Base-by-base conservation (phyloP, 2,888 invertebrate species). In the Diplazon laetatorius region DNA sequence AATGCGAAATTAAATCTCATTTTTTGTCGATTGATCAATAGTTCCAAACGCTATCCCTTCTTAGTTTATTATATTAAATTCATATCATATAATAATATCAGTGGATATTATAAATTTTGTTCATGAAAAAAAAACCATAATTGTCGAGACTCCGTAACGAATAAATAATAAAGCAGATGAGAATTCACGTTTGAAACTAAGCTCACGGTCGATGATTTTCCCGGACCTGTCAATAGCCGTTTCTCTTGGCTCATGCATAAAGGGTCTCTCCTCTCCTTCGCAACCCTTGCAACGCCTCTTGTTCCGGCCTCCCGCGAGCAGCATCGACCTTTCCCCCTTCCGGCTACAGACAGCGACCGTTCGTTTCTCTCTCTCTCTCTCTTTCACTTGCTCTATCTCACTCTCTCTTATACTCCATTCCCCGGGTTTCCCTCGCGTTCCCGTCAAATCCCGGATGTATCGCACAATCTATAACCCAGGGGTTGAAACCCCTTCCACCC, bases 201-300 rank as follows among this genome's bases (percentile, higher is more conserved):
- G 16, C 37, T 35, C 4, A 9, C 12, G 18, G 9, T 37, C 37
- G 9, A 4, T 81, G 73, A 72, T 82, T 82, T 81, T 70, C 73
- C 78, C 71, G 82, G 79, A 82, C 69, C 83, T 85, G 86, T 89
- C 89, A 88, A 89, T 89, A 85, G 87, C 84, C 89, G 88, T 89
- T 6, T 30, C 30, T 88, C 89, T 89, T 89, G 88, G 89, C 87
- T 89, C 87, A 87, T 86, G 87, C 87, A 88, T 88, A 89, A 89
- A 89, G 87, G n/a, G n/a, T n/a, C n/a, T n/a, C n/a, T n/a, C n/a
- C n/a, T 6, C 88, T 88, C 86, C 87, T 87, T 88, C 84, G 85
- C 37, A 25, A 37, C 73, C 57, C 62, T 46, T 55, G 44, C 55
- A 14, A 52, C 59, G 60, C 70, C 74, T 39, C 60, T 76, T 75